Base-by-base conservation (phyloP, 2,113 vertebrate genomes). In the Podarcis raffonei region DNA sequence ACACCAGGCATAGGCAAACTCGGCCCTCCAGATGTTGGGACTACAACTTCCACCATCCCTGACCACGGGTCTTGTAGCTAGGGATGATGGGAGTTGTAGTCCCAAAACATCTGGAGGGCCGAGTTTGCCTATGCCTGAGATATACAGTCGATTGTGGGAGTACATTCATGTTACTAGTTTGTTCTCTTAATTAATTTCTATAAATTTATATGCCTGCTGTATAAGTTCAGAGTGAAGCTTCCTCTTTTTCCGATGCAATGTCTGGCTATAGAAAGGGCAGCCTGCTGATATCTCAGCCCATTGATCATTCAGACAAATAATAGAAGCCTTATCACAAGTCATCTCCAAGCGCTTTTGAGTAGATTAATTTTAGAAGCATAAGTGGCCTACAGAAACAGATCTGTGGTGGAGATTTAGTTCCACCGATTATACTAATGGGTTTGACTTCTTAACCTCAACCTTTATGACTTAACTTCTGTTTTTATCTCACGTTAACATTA, bases 381-480 rank as follows among this genome's bases (percentile, higher is more conserved):
- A 87, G 88, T 68, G 59, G 23, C 82, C 91, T 87, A 37, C 37
- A 91, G 35, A 87, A 92, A 88, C 48, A 0, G 1, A 83, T 75
- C 75, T 39, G 75, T 42, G 75, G 66, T 74, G 78, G 91, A 91
- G 87, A 93, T 94, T 94, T 94, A 94, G 87, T 96, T 94, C 93
- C 89, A 90, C 39, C 85, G 87, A 91, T 94, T 89, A 88, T 94
- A 92, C 84, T 94, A 96, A 87, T 68, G 78, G 83, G 59, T 32
- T 82, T 74, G 71, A 87, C 86, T 95, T 92, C 66, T 62, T 93
- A 90, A 89, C 91, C 90, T 35, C 80, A 79, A 79, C 85, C 65
- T 84, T 71, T 95, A 89, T 94, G 90, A 90, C 93, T 92, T 53
- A 79, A 77, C 90, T 94, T 94, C 91, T 95, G 89, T 92, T 94